Conservation (phyloP, 2,888 invertebrate species). For the Oxyteleia sp. region DNA sequence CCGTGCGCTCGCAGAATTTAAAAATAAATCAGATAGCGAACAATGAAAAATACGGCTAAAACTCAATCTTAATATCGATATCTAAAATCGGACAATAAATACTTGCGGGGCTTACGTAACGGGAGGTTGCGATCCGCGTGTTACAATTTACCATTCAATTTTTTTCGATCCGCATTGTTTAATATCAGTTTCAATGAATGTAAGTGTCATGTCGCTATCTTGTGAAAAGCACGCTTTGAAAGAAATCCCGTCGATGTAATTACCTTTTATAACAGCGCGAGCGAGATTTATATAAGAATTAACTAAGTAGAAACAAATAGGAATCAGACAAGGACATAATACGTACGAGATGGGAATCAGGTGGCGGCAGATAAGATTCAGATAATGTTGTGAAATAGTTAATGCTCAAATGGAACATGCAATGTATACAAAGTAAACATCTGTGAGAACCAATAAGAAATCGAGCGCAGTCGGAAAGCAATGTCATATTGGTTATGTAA, state of each 20-base stretch:
- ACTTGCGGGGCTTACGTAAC: conserved; percentile 46
- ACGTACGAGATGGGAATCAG: conserved; percentile 66
- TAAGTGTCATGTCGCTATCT: conserved; percentile 63
- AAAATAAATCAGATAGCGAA: conserved; percentile 47
- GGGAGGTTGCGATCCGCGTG: conserved; percentile 50
- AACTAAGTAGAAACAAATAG: conserved; percentile 67
- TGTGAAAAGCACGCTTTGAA: conserved; percentile 46
- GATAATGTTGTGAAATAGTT: conserved; percentile 65
- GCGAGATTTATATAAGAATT: conserved; percentile 68
- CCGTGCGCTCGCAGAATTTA: neutral
- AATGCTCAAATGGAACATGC: conserved; percentile 52
- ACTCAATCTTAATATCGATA: conserved; percentile 45
- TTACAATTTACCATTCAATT: conserved; percentile 50
- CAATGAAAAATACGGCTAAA: conserved; percentile 48
- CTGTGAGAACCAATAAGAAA: conserved; percentile 70
- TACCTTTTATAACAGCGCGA: conserved; percentile 44
- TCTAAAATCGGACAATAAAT: conserved; percentile 52
- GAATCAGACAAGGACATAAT: conserved; percentile 59
- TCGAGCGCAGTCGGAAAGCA: conserved; percentile 44
- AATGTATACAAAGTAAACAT: conserved; percentile 36
- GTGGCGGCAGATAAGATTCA: conserved; percentile 65
- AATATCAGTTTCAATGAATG: conserved; percentile 66
- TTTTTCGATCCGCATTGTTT: conserved; percentile 50
- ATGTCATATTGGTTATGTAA: conserved; percentile 68
- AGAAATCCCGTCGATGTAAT: conserved; percentile 59